Conservation (phyloP, 2,113 vertebrate genomes). For the Psilopogon haemacephalus region DNA sequence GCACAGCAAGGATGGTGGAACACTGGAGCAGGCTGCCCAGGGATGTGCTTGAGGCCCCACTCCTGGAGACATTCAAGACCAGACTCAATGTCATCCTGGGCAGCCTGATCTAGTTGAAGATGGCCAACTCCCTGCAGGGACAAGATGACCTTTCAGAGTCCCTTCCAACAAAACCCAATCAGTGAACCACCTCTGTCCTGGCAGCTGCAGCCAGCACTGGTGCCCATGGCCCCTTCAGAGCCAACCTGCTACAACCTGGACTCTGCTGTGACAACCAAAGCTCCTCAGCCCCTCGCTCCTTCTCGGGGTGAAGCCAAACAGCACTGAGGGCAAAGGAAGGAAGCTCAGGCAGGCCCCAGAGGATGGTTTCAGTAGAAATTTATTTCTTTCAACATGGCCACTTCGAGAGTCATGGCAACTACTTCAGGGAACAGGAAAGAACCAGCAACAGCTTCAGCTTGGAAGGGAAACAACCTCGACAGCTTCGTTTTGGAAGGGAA, state of each 20-base stretch:
- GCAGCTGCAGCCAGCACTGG: background rate
- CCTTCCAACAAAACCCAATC: too few relatives aligned
- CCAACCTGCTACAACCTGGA: background rate
- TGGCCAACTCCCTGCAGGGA: too few relatives aligned
- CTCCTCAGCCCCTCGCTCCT: background rate
- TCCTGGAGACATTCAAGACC: too few relatives aligned
- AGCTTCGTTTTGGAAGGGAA: slow-evolving; percentile 13
- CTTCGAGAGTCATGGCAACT: slow-evolving; percentile 18
- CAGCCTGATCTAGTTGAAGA: too few relatives aligned
- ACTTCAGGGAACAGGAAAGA: slow-evolving; percentile 35
- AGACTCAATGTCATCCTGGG: too few relatives aligned
- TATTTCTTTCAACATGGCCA: slow-evolving; percentile 66
- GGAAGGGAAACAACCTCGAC: slow-evolving; percentile 16
- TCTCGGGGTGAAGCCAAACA: too few relatives aligned
- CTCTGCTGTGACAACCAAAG: background rate
- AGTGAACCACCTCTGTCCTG: background rate
- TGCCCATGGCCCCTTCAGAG: too few relatives aligned
- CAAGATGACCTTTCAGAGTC: too few relatives aligned
- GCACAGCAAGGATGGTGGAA: too few relatives aligned
- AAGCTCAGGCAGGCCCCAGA: background rate
- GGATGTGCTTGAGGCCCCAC: too few relatives aligned
- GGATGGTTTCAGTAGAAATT: slow-evolving; percentile 56
- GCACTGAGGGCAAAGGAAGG: background rate
- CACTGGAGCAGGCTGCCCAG: too few relatives aligned
- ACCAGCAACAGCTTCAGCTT: slow-evolving; percentile 17